Evolutionary conservation across 2,113 vertebrate species (phyloP).

Genomic region (Halcyon malimbica): DNA sequence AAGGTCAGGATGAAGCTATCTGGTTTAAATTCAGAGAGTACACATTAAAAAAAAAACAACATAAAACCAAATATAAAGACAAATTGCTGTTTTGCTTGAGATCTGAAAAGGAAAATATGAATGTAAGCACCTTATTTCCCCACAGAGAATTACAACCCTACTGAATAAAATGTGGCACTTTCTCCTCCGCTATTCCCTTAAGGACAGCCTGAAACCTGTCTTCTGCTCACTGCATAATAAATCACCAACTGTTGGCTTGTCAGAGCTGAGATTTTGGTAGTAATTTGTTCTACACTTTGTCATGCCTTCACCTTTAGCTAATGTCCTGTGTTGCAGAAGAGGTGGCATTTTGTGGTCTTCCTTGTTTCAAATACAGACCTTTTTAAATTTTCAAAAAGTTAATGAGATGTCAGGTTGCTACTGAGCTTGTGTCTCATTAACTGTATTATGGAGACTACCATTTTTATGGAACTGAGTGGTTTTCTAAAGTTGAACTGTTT

Average conservation of each 20-base stretch:
- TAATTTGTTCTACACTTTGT: not conserved
- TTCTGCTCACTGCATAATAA: not conserved
- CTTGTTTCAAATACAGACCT: not conserved
- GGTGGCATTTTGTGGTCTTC: slow-evolving; percentile 32
- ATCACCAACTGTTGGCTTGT: not conserved
- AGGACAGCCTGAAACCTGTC: not conserved
- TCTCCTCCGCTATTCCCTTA: not conserved
- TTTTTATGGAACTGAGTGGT: not conserved
- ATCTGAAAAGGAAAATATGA: not conserved
- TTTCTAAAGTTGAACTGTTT: not conserved
- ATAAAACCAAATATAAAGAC: not conserved
- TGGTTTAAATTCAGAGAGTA: not conserved
- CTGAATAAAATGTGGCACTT: not conserved
- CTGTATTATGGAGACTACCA: not conserved
- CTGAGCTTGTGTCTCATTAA: not conserved
- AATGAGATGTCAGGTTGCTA: not conserved
- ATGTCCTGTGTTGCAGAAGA: not conserved
- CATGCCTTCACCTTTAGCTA: not conserved
- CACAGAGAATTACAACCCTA: not conserved
- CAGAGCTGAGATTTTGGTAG: not conserved
- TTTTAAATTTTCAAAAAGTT: not conserved
- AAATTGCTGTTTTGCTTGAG: not conserved
- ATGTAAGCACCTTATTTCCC: not conserved
- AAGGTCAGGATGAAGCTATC: not conserved
- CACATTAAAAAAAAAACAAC: not conserved